These are phyloP conservation scores for Platyura marginata DNA, from an alignment of 1,140 invertebrate genomes.

Conservation along the genomic window DNA sequence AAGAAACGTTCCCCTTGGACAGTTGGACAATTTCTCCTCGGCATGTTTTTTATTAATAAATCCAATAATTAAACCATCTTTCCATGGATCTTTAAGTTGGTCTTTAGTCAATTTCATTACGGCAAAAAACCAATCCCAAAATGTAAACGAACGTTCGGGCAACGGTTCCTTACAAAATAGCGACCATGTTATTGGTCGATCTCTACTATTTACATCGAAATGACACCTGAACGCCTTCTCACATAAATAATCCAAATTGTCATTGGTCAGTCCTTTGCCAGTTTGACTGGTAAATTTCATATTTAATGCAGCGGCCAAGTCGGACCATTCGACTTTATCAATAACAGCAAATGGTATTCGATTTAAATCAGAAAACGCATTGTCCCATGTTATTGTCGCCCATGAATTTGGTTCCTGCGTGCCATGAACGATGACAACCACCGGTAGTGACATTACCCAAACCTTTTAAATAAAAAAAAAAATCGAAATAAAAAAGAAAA, in stretches of 20 bases:
- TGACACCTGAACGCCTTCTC: constrained; percentile 10
- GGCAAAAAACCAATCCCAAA: constrained; percentile 95
- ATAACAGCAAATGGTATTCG: constrained; percentile 71
- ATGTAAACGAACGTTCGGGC: constrained; percentile 74
- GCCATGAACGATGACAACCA: constrained; percentile 88
- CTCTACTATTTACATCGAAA: constrained; percentile 12
- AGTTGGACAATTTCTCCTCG: constrained; percentile 61
- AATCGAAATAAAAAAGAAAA: no score
- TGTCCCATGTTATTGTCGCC: constrained; percentile 91
- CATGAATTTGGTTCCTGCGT: constrained; percentile 89
- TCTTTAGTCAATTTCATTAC: constrained; percentile 85
- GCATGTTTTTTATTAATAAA: constrained; percentile 67
- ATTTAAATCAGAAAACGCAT: constrained; percentile 77
- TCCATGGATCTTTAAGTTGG: constrained; percentile 70
- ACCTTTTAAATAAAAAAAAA: constrained; percentile 27
- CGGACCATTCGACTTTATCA: constrained; percentile 65
- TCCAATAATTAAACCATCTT: constrained; percentile 69
- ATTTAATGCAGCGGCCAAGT: constrained; percentile 67
- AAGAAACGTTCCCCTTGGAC: constrained; percentile 68
- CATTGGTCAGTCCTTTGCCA: constrained; percentile 54
- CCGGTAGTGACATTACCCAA: constrained; percentile 78
- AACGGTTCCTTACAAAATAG: constrained; percentile 83
- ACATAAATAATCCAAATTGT: constrained; percentile 68
- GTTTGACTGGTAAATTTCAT: constrained; percentile 69
- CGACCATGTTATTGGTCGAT: constrained; percentile 53